Percentiles rank a stretch among this genome's conserved stretches.
These are phyloP conservation scores for Xanthorhoe designata DNA, from an alignment of 2,888 invertebrate genomes.

Conservation along the genomic window DNA sequence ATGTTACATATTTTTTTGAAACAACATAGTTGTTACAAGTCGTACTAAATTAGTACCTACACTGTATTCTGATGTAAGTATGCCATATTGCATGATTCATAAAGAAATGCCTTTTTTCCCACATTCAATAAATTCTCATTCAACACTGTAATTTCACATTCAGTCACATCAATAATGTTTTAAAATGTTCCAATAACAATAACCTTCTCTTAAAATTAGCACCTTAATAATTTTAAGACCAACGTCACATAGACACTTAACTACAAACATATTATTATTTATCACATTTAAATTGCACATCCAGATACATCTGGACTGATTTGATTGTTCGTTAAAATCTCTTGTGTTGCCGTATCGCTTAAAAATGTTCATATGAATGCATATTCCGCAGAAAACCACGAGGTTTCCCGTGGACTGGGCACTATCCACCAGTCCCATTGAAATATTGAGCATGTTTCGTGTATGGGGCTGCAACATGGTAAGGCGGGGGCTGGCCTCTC, in stretches of 20 bases:
- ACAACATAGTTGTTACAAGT: conserved; percentile 83
- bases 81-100: conserved; percentile 45
- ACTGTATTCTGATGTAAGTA: conserved; percentile 54
- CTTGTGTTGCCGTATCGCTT: conserved; percentile 44
- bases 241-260: conserved; percentile 64
- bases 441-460: conserved; percentile 92
- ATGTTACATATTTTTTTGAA: conserved; percentile 48
- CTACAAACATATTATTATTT: conserved; percentile 50
- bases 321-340: conserved; percentile 50
- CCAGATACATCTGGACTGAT: conserved; percentile 62
- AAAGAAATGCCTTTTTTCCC: conserved; percentile 46
- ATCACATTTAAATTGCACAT: conserved; percentile 84
- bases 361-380: conserved; percentile 61
- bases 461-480: conserved; percentile 93
- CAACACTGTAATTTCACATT: conserved; percentile 38
- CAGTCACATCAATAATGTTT: conserved; percentile 41
- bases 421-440: conserved; percentile 82
- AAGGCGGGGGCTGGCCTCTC: conserved; percentile 90
- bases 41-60: conserved; percentile 79
- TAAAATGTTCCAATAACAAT: conserved; percentile 40
- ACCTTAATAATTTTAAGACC: conserved; percentile 71
- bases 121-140: conserved; percentile 48
- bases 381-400: conserved; percentile 52
- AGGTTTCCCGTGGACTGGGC: conserved; percentile 55
- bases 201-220: conserved; percentile 56